Evolutionary conservation across 2,888 invertebrate genomes (phyloP), one percentile per base, ranked within the genome.

Genomic region (Drosophila atripex): DNA sequence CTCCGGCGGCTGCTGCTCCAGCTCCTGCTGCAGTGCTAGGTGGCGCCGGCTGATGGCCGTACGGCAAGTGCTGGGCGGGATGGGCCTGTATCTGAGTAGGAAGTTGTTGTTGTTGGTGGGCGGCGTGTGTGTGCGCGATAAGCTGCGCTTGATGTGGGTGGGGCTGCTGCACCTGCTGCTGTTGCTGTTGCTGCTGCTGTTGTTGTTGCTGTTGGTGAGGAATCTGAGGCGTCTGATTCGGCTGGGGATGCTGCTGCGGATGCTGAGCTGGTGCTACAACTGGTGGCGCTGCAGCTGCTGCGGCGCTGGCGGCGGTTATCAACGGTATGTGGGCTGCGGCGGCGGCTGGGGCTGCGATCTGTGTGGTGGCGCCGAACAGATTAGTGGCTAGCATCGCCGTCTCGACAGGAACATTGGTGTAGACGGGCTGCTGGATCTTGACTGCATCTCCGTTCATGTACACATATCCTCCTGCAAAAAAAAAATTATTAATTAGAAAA

Each of bases 391-490:
- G 83, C 92, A 93, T 92, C 88, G 93, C 92, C 88, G 93, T 92
- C 91, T 95, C 94, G 78, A 90, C 90, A 93, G 94, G 94, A 93
- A 94, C 93, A 93, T 93, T 93, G 91, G 93, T 92, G 92, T 93
- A 94, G 90, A 94, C 93, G 92, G 94, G 94, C 93, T 94, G 93
- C 93, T 90, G 90, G 71, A 90, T 83, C 77, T 95, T 95, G 92
- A 94, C 94, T 93, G 95, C 93, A 93, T 95, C 95, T 93, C 95
- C 95, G 94, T 95, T 95, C 95, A 95, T 95, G 94, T 94, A 95
- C 93, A 94, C 94, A 93, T 94, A 94, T 92, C 95, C 95, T 83
- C 90, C 90, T 89, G 76, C 38, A 61, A 35, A 43, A 53, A 64
- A 6, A n/a, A 14, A 30, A 23, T n/a, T n/a, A 43, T 21, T 11